Base-by-base conservation (phyloP, 2,888 invertebrate species). In the Ophonus ardosiacus region DNA sequence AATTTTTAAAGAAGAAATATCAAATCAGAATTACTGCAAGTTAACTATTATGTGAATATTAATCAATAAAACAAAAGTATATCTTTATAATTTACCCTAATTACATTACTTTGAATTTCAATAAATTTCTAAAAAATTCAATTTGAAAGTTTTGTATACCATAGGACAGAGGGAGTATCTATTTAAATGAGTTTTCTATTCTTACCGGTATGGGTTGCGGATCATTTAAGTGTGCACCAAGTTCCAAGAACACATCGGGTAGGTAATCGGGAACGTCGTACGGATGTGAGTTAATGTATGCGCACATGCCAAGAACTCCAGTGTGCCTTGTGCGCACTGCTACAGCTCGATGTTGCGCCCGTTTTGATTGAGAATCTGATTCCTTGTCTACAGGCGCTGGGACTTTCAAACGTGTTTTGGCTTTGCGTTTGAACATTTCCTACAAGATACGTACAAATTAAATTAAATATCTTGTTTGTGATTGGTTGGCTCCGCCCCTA, bases 241-340 rank as follows among this genome's bases (percentile, higher is more conserved):
- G 93, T 87, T 95, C 94, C 86, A 96, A 95, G 87, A 98, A 94
- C 80, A 98, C 94, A 78, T 94, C 94, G 86, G 98, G 95, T 90
- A 96, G 91, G 90, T 94, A 93, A 89, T 95, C 92, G 86, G 98
- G 95, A 89, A 97, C 95, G 88, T 96, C 95, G 91, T 98, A 98
- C 0, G 98, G 98, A 90, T 96, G 95, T 13, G 98, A 97, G 87
- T 95, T 94, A 63, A 98, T 94, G 90, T 96, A 97, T 6, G 97
- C 96, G 90, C 98, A 97, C 84, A 98, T 92, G 0, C 98, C 98
- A 17, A 98, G 92, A 59, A 98, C 96, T 15, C 97, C 98, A 82
- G 96, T 95, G 91, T 98, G 98, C 8, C 95, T 91, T 85, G 93
- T 92, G n/a, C 93, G 92, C 51, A 94, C 88, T 61, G 80, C 80